phyloP scores from a whole-genome alignment of 2,113 vertebrate species.

The Tricholaema leucomelas region DNA sequence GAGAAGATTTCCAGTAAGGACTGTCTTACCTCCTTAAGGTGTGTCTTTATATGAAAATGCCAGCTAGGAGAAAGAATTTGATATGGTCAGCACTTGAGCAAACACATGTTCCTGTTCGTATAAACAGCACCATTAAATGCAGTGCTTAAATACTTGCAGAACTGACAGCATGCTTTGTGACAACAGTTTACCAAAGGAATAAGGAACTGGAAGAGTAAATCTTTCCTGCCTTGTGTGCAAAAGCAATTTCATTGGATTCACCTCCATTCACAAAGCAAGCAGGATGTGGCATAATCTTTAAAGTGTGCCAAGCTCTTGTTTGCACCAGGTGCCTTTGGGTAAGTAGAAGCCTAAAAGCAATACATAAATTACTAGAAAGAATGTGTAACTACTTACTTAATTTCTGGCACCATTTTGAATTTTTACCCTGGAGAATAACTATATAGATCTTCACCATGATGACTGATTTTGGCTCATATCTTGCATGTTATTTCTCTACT shows the following conservation, averaged over 20 bases:
- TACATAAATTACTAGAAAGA: not conserved
- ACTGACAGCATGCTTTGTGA: not conserved
- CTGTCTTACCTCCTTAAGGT: not conserved
- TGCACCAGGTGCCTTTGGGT: not conserved
- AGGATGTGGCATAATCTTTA: not conserved
- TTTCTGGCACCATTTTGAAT: not conserved
- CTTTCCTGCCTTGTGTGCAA: not conserved
- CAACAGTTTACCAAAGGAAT: not conserved
- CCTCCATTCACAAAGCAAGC: not conserved
- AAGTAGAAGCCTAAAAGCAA: not conserved
- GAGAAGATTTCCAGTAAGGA: not conserved
- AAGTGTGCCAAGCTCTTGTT: not conserved
- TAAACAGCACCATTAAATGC: not conserved
- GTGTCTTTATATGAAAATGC: not conserved
- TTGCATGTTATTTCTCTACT: not conserved
- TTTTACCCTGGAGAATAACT: not conserved
- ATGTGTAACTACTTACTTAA: not conserved
- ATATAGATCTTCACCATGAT: not conserved
- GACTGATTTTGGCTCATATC: not conserved
- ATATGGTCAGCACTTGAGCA: not conserved
- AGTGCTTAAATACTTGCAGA: not conserved
- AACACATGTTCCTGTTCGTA: not conserved
- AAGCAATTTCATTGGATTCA: not conserved
- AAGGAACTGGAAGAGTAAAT: not conserved
- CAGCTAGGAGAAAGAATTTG: not conserved